Evolutionary conservation across 2,113 vertebrate species (phyloP).

Genomic region (Blennius ocellaris): DNA sequence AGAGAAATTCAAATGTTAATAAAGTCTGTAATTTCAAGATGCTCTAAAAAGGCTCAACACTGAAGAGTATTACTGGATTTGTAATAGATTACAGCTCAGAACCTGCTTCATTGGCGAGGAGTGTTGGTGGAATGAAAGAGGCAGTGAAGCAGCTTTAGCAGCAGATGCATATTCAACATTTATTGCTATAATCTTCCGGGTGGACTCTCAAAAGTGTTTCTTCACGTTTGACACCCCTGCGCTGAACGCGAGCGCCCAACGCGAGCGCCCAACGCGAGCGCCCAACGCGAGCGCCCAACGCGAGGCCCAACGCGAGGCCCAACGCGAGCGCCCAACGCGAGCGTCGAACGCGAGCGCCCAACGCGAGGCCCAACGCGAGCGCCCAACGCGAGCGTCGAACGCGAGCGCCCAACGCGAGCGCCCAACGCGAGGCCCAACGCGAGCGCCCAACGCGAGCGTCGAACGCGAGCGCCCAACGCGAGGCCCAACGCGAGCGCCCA

Average conservation of each 20-base stretch:
- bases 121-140: not conserved
- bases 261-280: conserved; percentile 67
- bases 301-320: too few species aligned
- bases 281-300: conserved; percentile 67
- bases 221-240: conserved; percentile 60
- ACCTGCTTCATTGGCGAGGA: too few species aligned
- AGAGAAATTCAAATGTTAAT: too few species aligned
- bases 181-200: conserved; percentile 84
- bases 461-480: too few species aligned
- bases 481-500: conserved; percentile 67
- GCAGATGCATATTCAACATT: conserved; percentile 85
- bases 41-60: too few species aligned
- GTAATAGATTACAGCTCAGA: too few species aligned
- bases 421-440: conserved; percentile 65
- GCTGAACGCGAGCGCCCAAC: conserved; percentile 67
- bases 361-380: conserved; percentile 66
- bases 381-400: too few species aligned
- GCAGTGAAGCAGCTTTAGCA: conserved; percentile 69
- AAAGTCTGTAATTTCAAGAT: too few species aligned
- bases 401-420: conserved; percentile 67
- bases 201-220: conserved; percentile 62
- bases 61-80: too few species aligned
- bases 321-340: conserved; percentile 65
- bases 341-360: too few species aligned
- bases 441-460: conserved; percentile 68